Conservation (phyloP, 2,888 invertebrate species). For the Meliscaeva auricollis region DNA sequence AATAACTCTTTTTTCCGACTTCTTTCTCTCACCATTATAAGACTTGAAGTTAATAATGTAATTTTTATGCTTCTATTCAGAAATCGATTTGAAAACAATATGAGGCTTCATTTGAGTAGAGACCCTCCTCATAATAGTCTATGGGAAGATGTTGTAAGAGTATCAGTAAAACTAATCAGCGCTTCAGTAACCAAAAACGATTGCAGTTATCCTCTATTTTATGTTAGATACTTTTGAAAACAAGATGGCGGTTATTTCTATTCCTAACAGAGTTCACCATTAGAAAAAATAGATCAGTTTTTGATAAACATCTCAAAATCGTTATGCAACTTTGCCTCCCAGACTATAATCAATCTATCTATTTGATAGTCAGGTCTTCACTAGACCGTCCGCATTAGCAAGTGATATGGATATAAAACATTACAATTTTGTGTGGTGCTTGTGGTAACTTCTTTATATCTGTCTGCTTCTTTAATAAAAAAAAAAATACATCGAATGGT, state of each 20-base stretch:
- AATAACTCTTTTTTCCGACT: conserved; percentile 27
- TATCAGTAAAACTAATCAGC: not conserved
- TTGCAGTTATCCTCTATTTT: no score
- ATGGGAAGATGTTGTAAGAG: not conserved
- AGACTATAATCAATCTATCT: not conserved
- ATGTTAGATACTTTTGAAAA: no score
- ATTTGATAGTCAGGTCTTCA: conserved; percentile 3
- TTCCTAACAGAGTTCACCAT: no score
- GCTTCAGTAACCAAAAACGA: no score
- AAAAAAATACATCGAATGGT: not conserved
- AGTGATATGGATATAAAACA: not conserved
- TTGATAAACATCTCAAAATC: no score
- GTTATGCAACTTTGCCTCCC: not conserved
- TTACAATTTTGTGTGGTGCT: not conserved
- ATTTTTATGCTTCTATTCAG: conserved; percentile 14
- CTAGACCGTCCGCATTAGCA: not conserved
- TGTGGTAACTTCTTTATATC: conserved; percentile 14
- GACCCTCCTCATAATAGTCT: not conserved
- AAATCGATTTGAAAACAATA: conserved; percentile 14
- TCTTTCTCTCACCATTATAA: not conserved
- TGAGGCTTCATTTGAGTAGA: not conserved
- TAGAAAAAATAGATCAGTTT: no score
- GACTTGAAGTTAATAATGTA: conserved; percentile 1
- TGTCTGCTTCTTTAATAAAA: conserved; percentile 12
- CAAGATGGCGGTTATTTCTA: no score